phyloP scores from a whole-genome alignment of 37 sponge, comb jelly and placozoan genomes.

The Beroe forskalii region DNA sequence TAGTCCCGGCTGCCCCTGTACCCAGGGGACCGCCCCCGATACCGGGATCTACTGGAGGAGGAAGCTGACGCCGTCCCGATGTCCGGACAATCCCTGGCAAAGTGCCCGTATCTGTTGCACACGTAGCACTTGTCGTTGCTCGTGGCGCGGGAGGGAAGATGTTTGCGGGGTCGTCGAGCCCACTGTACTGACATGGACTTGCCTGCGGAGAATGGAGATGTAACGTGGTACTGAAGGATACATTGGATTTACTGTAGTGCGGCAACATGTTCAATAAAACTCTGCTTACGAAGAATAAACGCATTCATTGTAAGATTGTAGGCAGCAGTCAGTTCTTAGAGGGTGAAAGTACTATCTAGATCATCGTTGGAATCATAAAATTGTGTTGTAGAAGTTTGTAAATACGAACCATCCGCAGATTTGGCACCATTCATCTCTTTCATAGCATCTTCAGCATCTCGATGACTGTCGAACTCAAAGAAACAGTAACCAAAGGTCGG shows the following conservation, averaged over 20 bases:
- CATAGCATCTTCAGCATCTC: constrained; percentile 58
- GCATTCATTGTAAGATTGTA: too few species aligned
- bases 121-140: constrained; percentile 51
- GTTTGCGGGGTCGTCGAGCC: constrained; percentile 54
- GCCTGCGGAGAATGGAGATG: too few species aligned
- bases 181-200: constrained; percentile 30
- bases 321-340: too few species aligned
- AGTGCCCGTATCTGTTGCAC: constrained; percentile 58
- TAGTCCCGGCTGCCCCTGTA: neutral
- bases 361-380: too few species aligned
- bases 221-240: too few species aligned
- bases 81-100: constrained; percentile 54
- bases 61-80: neutral
- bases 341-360: too few species aligned
- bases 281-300: too few species aligned
- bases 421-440: constrained; percentile 20
- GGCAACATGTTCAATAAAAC: too few species aligned
- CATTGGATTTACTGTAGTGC: neutral
- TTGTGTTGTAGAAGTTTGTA: too few species aligned
- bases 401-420: constrained; percentile 50
- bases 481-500: constrained; percentile 58
- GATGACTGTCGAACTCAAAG: constrained; percentile 52
- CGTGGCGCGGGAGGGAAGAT: constrained; percentile 51
- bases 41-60: neutral
- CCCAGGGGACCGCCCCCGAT: neutral